phyloP scores from a whole-genome alignment of 2,888 invertebrate species.

The Sphinx pinastri region DNA sequence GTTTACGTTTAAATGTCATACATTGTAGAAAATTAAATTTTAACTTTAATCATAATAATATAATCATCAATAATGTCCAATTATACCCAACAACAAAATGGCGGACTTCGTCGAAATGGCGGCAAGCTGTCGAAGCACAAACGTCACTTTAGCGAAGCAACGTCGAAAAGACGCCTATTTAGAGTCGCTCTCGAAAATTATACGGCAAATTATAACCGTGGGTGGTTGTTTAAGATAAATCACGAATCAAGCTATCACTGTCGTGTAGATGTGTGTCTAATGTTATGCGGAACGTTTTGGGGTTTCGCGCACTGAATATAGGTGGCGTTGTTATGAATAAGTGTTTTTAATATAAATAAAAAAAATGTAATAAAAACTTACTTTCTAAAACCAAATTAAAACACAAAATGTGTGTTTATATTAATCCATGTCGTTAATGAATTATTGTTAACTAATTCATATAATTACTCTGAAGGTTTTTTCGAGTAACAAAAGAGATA shows the following conservation, averaged over 20 bases:
- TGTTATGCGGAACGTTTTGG: constrained; percentile 31
- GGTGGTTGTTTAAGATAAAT: constrained; percentile 38
- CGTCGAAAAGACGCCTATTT: constrained; percentile 14
- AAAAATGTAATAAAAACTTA: no score
- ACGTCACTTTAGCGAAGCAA: constrained; percentile 20
- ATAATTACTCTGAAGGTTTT: no score
- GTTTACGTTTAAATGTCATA: neutral
- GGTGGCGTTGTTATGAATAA: neutral
- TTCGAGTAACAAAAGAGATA: no score
- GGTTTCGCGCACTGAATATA: neutral
- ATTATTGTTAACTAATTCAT: no score
- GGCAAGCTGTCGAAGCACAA: constrained; percentile 20
- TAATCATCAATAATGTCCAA: neutral
- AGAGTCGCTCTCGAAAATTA: constrained; percentile 22
- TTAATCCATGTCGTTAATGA: no score
- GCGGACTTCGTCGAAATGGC: constrained; percentile 21
- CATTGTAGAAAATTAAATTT: no score
- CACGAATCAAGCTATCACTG: constrained; percentile 55
- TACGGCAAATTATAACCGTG: constrained; percentile 14
- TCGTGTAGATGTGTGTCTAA: constrained; percentile 35
- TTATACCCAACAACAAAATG: constrained; percentile 11
- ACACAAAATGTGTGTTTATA: no score
- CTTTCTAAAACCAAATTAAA: no score
- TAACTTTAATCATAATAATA: no score
- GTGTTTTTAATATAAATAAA: no score